Percentiles rank a stretch among this genome's conserved stretches.
Evolutionary conservation across 1,140 invertebrate species (phyloP).

Genomic region (Delia radicum): DNA sequence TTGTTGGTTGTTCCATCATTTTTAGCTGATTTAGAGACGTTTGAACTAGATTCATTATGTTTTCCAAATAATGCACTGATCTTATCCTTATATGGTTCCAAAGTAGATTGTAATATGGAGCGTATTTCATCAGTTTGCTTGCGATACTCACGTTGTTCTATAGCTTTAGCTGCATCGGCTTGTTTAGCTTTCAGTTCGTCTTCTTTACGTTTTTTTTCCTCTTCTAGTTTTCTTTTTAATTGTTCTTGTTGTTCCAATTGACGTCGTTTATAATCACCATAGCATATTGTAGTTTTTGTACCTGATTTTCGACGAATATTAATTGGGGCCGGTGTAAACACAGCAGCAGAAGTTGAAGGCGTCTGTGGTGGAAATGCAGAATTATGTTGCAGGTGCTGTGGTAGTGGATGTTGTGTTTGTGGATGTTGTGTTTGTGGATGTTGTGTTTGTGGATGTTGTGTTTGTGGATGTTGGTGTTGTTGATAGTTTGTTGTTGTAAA

Average conservation of each 20-base stretch:
- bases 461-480: background rate
- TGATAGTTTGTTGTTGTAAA: background rate
- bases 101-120: background rate
- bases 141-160: background rate
- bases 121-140: conserved; percentile 9
- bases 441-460: background rate
- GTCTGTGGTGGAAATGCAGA: too few species aligned
- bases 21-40: too few species aligned
- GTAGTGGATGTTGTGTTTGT: background rate
- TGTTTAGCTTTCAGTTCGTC: background rate
- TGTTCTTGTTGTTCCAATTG: background rate
- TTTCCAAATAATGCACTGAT: background rate
- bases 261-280: background rate
- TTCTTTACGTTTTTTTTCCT: background rate
- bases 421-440: background rate
- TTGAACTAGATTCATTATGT: background rate
- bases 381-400: background rate
- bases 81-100: background rate
- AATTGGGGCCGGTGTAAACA: too few species aligned
- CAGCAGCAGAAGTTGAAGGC: too few species aligned
- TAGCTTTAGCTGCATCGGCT: background rate
- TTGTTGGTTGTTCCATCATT: too few species aligned
- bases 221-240: background rate
- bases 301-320: too few species aligned
- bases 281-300: background rate